Evolutionary conservation across 2,113 vertebrate genomes (phyloP).

Genomic region (Dipodomys merriami): DNA sequence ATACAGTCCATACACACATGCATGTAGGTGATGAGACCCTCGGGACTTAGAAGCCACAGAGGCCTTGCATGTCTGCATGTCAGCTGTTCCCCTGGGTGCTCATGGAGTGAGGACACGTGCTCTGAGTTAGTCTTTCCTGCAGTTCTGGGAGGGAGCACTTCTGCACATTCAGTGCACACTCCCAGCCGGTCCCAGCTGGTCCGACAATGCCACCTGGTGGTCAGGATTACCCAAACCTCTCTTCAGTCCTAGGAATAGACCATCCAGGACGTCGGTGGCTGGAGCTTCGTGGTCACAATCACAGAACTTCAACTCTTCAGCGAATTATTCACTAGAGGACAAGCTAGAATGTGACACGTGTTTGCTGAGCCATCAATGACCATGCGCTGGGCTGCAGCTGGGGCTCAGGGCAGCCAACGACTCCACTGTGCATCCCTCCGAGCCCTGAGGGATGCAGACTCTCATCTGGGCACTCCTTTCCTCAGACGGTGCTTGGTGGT

Average conservation of each 20-base stretch:
- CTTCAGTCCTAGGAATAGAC: neutral
- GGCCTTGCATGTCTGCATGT: neutral
- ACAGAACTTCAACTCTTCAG: neutral
- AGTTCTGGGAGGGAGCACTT: neutral
- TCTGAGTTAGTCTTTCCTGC: neutral
- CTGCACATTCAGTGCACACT: neutral
- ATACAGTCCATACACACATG: no score
- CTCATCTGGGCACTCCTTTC: neutral
- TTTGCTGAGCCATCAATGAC: neutral
- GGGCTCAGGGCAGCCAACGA: neutral
- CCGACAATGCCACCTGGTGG: neutral
- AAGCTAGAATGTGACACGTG: neutral
- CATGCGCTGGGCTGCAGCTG: neutral
- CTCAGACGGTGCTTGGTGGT: neutral
- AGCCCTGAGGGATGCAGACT: neutral
- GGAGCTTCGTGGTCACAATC: rapidly evolving
- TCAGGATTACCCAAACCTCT: rapidly evolving
- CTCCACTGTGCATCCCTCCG: neutral
- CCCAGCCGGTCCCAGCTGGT: rapidly evolving
- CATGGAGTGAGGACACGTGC: neutral
- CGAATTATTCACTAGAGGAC: neutral
- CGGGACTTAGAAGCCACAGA: neutral
- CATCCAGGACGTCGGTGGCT: neutral
- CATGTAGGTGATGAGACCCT: neutral
- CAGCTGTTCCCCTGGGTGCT: neutral